Base-by-base conservation (phyloP, 2,888 invertebrate species). In the Leucania comma region DNA sequence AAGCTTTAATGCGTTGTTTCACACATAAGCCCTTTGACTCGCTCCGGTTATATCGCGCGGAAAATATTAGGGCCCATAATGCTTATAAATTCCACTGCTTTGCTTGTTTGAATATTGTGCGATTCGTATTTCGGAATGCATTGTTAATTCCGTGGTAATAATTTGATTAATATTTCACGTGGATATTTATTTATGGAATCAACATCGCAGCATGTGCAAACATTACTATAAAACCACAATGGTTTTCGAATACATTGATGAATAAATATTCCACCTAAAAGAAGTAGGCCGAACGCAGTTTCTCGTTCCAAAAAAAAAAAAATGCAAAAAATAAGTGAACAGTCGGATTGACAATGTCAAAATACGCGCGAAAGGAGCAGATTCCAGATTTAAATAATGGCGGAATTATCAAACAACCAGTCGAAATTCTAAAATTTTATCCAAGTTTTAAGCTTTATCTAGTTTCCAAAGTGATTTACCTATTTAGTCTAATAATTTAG, bases 1-100 rank as follows among this genome's bases (percentile, higher is more conserved):
- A 73, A 79, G 81, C 69, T 82, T 76, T 84, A 83, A 82, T 72
- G 79, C 78, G 76, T 83, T 81, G 82, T 85, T 85, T 84, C 69
- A 80, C 70, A 75, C 65, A 74, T 83, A 80, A 82, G 82, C 75
- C 78, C 72, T 70, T 79, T 68, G 70, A 76, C 59, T 80, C 64
- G 57, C 48, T 61, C 29, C 57, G 22, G 65, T 64, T 70, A 82
- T 80, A 83, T 82, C 76, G 75, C 60, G 74, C 53, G 78, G 80
- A 86, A 87, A 84, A 82, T 84, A 76, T 83, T 62, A 70, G 72
- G 58, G 50, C 35, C 38, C 72, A 61, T 62, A 75, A 78, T 75
- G 67, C 66, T 65, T 62, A 70, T 61, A 65, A 51, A 71, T 56
- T 68, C 50, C 63, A 42, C 5, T 57, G 60, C 51, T 78, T 32